A percentile compares a stretch with the other conserved stretches of the same genome.
Conservation (phyloP, 2,797 vertebrate genomes). For the Varecia variegata region DNA sequence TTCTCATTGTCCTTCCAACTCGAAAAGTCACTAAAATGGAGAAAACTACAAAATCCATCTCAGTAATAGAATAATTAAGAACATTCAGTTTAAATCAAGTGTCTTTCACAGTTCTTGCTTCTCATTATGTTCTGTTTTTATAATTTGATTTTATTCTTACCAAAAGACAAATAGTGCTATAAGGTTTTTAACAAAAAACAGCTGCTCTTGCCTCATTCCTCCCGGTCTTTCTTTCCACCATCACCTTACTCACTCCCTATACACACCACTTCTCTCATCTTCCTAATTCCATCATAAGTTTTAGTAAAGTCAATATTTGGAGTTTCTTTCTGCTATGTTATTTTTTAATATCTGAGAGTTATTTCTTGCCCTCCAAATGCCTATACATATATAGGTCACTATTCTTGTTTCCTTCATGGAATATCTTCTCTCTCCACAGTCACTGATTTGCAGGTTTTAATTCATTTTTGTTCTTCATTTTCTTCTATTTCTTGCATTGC, state of each 20-base stretch:
- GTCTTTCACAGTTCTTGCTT: conserved; percentile 22
- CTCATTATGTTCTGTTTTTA: not conserved
- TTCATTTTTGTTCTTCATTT: not conserved
- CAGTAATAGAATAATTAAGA: not conserved
- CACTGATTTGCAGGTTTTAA: not conserved
- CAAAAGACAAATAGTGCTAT: not conserved
- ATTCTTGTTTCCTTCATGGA: not conserved
- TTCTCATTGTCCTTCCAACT: not conserved
- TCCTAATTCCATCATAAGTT: not conserved
- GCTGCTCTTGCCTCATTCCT: not conserved
- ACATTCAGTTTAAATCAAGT: not conserved
- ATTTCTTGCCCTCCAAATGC: not conserved
- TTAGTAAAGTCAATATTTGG: not conserved
- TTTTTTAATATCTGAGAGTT: not conserved
- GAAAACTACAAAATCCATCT: not conserved
- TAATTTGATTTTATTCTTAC: not conserved
- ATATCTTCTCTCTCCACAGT: not conserved
- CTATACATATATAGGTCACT: not conserved
- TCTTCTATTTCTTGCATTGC: not conserved
- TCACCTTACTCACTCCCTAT: not conserved
- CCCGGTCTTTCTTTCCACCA: not conserved
- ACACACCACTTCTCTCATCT: not conserved
- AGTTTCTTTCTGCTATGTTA: not conserved
- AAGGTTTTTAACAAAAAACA: not conserved
- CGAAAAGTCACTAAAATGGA: not conserved